phyloP scores from a whole-genome alignment of 2,888 invertebrate species.

The Agonopterix subpropinquella region DNA sequence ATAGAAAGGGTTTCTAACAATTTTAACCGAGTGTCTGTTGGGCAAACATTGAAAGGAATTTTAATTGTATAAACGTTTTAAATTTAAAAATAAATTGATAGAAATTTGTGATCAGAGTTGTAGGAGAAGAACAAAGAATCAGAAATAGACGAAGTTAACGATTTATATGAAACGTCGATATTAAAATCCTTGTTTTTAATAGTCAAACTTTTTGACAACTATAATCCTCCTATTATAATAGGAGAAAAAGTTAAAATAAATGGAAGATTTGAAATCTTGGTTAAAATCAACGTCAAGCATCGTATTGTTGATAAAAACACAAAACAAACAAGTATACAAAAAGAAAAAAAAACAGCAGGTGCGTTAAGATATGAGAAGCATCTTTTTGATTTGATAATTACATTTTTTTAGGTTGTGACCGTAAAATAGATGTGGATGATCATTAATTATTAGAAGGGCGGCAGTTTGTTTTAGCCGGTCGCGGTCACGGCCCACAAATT shows the following conservation, averaged over 20 bases:
- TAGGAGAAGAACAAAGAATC: no score
- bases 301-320: no score
- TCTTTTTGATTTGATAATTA: constrained; percentile 56
- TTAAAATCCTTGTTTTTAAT: no score
- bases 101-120: no score
- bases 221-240: no score
- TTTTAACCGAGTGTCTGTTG: constrained; percentile 37
- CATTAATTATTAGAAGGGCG: constrained; percentile 62
- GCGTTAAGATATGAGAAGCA: constrained; percentile 29
- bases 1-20: constrained; percentile 50
- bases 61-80: constrained; percentile 38
- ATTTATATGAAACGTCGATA: no score
- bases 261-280: no score
- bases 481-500: constrained; percentile 64
- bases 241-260: no score
- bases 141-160: no score
- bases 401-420: constrained; percentile 56
- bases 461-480: constrained; percentile 69
- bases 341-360: constrained; percentile 34
- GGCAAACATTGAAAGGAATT: constrained; percentile 34
- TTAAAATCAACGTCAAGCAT: no score
- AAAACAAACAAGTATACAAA: no score
- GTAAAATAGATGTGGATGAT: constrained; percentile 66
- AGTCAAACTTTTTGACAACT: no score
- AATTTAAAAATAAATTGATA: constrained; percentile 8